Conservation (phyloP, 2,797 vertebrate species). For the Gobio occitaniae region DNA sequence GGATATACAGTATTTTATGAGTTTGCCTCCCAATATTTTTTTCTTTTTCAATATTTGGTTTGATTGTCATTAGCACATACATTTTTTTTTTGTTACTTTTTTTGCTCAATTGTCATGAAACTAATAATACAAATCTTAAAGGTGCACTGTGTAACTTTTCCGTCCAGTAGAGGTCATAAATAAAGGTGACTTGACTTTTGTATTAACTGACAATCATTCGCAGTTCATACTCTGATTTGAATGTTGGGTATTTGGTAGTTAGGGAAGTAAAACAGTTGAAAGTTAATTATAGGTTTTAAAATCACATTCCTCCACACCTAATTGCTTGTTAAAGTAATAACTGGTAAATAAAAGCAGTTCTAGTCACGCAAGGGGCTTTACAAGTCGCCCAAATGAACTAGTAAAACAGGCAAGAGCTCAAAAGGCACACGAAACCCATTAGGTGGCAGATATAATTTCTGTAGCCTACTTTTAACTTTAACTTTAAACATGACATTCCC, state of each 20-base stretch:
- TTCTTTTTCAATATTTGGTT: no score
- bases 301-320: neutral
- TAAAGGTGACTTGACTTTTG: no score
- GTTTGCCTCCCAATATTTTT: neutral
- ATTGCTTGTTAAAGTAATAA: conserved; percentile 4
- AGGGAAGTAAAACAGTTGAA: neutral
- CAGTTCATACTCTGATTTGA: neutral
- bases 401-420: neutral
- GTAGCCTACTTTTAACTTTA: neutral
- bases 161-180: no score
- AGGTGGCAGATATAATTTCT: neutral
- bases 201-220: neutral
- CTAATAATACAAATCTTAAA: no score
- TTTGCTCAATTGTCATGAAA: neutral
- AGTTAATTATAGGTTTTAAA: neutral
- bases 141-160: no score
- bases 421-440: neutral
- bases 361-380: neutral
- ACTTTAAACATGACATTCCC: neutral
- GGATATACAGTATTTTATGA: neutral
- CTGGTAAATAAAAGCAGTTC: neutral
- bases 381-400: neutral
- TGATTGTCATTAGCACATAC: neutral
- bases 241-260: no score
- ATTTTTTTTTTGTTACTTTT: neutral